These are phyloP conservation scores for Cryptus armator DNA, from an alignment of 2,888 invertebrate genomes.

Conservation along the genomic window DNA sequence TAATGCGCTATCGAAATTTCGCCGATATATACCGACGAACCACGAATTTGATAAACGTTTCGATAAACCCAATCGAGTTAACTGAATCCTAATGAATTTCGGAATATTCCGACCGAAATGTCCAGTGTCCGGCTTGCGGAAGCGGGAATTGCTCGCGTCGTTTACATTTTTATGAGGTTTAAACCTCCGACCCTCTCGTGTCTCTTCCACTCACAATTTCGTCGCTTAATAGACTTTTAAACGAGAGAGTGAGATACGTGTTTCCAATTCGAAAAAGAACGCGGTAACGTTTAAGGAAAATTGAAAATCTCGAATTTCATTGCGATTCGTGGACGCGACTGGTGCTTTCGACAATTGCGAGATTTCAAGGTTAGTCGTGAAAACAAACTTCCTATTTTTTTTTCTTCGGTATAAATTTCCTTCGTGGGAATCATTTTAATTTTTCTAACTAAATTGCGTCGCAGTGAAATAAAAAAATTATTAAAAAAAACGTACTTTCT, in stretches of 20 bases:
- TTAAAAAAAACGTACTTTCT: not conserved
- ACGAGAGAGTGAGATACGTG: slow-evolving; percentile 21
- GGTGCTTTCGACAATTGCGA: no score
- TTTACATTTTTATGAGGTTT: slow-evolving; percentile 53
- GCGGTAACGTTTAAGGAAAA: not conserved
- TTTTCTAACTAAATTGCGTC: not conserved
- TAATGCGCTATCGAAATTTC: no score
- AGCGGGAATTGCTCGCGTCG: not conserved
- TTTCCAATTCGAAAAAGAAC: slow-evolving; percentile 23
- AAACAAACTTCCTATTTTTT: not conserved
- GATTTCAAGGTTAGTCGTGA: not conserved
- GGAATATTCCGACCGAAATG: not conserved
- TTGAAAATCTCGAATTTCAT: slow-evolving; percentile 22
- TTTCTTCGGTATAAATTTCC: not conserved
- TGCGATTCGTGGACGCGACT: not conserved
- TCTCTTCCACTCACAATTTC: slow-evolving; percentile 39
- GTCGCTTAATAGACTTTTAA: slow-evolving; percentile 43
- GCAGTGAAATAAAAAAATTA: not conserved
- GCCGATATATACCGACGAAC: no score
- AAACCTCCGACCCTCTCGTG: slow-evolving; percentile 18
- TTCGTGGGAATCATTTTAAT: not conserved
- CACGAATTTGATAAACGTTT: not conserved
- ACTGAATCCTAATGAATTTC: slow-evolving; percentile 14
- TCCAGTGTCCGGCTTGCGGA: no score
- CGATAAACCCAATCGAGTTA: slow-evolving; percentile 5